Evolutionary conservation across 2,888 invertebrate species (phyloP), one percentile per base, ranked within the genome.

Genomic region (Eilema caniola): DNA sequence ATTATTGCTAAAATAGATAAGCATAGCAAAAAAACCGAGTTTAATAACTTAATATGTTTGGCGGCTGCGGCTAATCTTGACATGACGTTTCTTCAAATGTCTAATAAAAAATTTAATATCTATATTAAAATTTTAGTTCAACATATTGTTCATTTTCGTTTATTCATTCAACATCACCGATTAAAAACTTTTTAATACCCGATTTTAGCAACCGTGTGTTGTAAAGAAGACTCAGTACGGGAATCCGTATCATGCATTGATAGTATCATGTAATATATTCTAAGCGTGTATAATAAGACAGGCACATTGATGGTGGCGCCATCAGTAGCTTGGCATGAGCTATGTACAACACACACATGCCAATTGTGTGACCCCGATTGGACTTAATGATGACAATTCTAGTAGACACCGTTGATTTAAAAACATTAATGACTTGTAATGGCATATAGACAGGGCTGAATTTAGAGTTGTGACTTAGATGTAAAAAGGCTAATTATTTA

Each of bases 271-370:
- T 74, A 72, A 77, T 74, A 67, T 72, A 81, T 81, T 81, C 80
- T 14, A 12, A 11, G 4, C 78, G 65, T 81, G 80, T 71, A 62
- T 75, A 72, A 71, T 74, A 57, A 63, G 66, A 72, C 72, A 74
- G 41, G 62, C 75, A 72, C 67, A 73, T 72, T 69, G 79, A 67
- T 73, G 62, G 72, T 73, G 80, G 80, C 80, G 80, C 80, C 80
- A 82, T 74, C 78, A 71, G 74, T 71, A 69, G 67, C 63, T 68
- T 68, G 65, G 62, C 68, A 62, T 72, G 71, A 66, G 69, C 65
- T 28, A 70, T 70, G n/a, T 20, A 59, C 64, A 57, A 23, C 8
- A 33, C 53, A 53, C 61, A 62, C 66, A 66, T 66, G 60, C 57
- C 25, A 28, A 28, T 59, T 61, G 53, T 53, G 53, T 41, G n/a